A percentile compares a stretch with the other conserved stretches of the same genome.
Conservation (phyloP, 2,888 invertebrate species). For the Phlogophora meticulosa region DNA sequence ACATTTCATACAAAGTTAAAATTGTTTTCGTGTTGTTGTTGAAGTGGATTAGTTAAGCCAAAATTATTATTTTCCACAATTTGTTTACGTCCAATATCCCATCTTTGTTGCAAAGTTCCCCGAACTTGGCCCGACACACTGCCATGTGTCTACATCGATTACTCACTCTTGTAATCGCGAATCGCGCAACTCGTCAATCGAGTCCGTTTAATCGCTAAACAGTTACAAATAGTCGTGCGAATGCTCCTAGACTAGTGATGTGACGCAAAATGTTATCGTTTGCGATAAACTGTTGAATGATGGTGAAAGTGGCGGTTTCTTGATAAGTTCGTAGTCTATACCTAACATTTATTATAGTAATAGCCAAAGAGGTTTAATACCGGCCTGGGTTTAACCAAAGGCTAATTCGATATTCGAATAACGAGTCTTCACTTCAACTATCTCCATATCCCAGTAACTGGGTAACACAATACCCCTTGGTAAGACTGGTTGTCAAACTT, state of each 20-base stretch:
- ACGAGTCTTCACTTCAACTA: neutral
- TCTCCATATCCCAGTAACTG: too few species aligned
- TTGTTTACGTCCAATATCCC: too few species aligned
- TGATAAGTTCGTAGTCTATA: constrained; percentile 6
- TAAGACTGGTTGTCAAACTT: too few species aligned
- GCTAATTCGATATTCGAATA: too few species aligned
- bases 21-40: too few species aligned
- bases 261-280: constrained; percentile 32
- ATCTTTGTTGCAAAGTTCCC: too few species aligned
- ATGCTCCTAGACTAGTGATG: constrained; percentile 12
- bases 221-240: constrained; percentile 15
- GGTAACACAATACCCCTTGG: too few species aligned
- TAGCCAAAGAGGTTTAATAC: neutral
- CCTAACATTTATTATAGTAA: neutral
- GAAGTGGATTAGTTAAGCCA: too few species aligned
- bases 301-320: constrained; percentile 20
- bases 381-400: too few species aligned
- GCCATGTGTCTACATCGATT: constrained; percentile 3
- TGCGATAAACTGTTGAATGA: constrained; percentile 22
- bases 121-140: too few species aligned
- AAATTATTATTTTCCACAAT: too few species aligned
- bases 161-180: constrained; percentile 6
- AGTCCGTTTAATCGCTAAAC: constrained; percentile 15
- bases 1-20: too few species aligned
- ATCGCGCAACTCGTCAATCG: constrained; percentile 13